phyloP scores from a whole-genome alignment of 2,797 vertebrate species.

The Urophycis tenuis region DNA sequence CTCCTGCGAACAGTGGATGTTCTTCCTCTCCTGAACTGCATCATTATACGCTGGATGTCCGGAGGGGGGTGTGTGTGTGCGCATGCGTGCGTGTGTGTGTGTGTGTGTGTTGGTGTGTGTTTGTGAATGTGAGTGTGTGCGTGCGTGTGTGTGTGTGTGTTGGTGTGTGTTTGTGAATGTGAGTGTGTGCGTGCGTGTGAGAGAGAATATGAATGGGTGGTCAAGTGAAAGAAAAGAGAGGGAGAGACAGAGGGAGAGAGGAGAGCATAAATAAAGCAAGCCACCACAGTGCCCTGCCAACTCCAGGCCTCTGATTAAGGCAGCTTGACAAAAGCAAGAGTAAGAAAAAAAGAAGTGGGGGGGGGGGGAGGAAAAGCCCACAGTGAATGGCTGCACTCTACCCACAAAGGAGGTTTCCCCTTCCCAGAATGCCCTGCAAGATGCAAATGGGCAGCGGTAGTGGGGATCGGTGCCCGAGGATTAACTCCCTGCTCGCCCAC shows the following conservation, averaged over 20 bases:
- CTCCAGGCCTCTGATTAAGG: slow-evolving; percentile 65
- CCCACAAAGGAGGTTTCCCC: slow-evolving; percentile 72
- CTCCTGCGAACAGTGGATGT: slow-evolving; percentile 76
- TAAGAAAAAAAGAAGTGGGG: slow-evolving; percentile 35
- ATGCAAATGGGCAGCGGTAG: slow-evolving; percentile 57
- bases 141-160: slow-evolving; percentile 17
- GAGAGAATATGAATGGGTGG: slow-evolving; percentile 11
- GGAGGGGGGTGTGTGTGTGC: slow-evolving; percentile 16
- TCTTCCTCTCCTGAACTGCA: slow-evolving; percentile 82
- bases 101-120: slow-evolving; percentile 12
- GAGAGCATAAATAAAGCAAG: slow-evolving; percentile 69
- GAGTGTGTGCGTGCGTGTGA: slow-evolving; percentile 28
- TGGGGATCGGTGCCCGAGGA: slow-evolving; percentile 40
- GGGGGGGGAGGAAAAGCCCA: slow-evolving; percentile 10
- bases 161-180: slow-evolving; percentile 15
- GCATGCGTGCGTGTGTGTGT: no score
- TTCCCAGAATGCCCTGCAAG: slow-evolving; percentile 67
- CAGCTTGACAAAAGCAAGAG: slow-evolving; percentile 67
- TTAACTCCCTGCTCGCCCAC: slow-evolving; percentile 42
- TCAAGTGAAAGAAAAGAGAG: slow-evolving; percentile 15
- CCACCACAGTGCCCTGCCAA: slow-evolving; percentile 61
- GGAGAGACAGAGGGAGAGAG: slow-evolving; percentile 13
- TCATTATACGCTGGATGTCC: slow-evolving; percentile 83
- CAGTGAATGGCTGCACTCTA: slow-evolving; percentile 62
- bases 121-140: slow-evolving; percentile 29